Evolutionary conservation across 2,888 invertebrate genomes (phyloP), one percentile per base, ranked within the genome.

Genomic region (Trissolcus japonicus): DNA sequence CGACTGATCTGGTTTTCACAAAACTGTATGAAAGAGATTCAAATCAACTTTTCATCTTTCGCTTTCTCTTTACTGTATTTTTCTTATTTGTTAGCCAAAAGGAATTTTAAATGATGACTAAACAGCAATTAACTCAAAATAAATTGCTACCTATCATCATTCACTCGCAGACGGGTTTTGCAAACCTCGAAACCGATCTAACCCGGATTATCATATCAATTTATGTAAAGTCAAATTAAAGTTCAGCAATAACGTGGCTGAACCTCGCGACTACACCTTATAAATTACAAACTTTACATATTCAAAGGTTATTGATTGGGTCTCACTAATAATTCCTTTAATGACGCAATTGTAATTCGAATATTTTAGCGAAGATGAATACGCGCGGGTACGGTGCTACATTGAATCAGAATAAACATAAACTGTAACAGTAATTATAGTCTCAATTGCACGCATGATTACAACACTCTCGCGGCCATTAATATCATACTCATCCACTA

Each of bases 321-420:
- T 63, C 54, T 57, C 61, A 62, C 60, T 60, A 65, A 62, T 74
- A 74, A 68, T 62, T 69, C 60, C 65, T 76, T 71, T 71, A 66
- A 66, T 53, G 46, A 51, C 46, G 71, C 76, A 50, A 65, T 61
- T 51, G 69, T 50, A 76, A 76, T 76, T 76, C 65, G 66, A 76
- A 76, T 76, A 71, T 71, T 76, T 35, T 66, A 69, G 66, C 62
- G 55, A 61, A 76, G 76, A 71, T 50, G 71, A 66, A 76, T 76
- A 66, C 66, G 67, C 50, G 55, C 50, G 14, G 1, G 59, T 53
- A 19, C 13, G 40, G 46, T 14, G 19, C 25, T 60, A 61, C 61
- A 53, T 61, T 56, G 71, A 71, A 66, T 76, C 66, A 48, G 62
- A 56, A 76, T 71, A 76, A 76, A 76, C 62, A 57, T 62, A 76